Evolutionary conservation across 2,113 vertebrate species (phyloP).

Genomic region (Cheirogaleus medius): DNA sequence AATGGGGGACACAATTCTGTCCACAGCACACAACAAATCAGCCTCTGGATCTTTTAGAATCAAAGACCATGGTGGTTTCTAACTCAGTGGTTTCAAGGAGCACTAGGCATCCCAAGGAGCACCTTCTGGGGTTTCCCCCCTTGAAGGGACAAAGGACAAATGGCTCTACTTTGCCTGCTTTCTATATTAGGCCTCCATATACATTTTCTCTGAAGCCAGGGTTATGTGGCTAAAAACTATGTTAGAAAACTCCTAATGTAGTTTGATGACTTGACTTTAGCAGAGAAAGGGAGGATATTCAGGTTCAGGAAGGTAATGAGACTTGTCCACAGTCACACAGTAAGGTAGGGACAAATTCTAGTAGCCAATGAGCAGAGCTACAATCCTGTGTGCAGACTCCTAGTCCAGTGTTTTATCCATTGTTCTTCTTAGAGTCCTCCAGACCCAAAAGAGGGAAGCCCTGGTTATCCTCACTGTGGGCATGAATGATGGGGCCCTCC

Average conservation of each 20-base stretch:
- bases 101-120: neutral
- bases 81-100: neutral
- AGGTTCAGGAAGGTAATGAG: neutral
- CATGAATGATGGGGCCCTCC: neutral
- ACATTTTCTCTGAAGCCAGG: neutral
- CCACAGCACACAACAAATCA: neutral
- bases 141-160: neutral
- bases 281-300: neutral
- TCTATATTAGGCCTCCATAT: neutral
- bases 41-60: neutral
- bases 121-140: neutral
- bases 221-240: neutral
- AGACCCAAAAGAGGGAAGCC: neutral
- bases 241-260: neutral
- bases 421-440: neutral
- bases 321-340: neutral
- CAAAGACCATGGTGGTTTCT: neutral
- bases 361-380: neutral
- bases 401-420: neutral
- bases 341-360: neutral
- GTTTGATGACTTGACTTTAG: neutral
- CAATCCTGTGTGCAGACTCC: neutral
- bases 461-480: too few relatives aligned
- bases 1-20: neutral
- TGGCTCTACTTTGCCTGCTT: neutral